Evolutionary conservation across 2,888 invertebrate species (phyloP).

Genomic region (Meiosimyza decipiens): DNA sequence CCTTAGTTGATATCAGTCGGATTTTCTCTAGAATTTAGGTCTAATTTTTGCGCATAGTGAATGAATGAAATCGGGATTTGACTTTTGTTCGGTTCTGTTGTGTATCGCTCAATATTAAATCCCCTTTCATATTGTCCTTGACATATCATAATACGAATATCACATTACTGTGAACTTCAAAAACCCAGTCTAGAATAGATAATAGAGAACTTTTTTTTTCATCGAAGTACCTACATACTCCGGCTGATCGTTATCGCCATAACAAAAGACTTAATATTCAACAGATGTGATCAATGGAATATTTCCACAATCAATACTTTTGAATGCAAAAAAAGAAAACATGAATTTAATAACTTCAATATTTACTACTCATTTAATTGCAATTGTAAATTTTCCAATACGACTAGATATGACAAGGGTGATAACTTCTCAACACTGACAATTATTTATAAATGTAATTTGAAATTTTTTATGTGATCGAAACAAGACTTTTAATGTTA

Average conservation of each 20-base stretch:
- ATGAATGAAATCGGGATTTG: too few relatives aligned
- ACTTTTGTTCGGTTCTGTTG: too few relatives aligned
- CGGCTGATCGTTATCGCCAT: background rate
- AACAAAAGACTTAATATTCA: background rate
- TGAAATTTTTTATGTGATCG: conserved; percentile 21
- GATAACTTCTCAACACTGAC: conserved; percentile 24
- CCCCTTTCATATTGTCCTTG: too few relatives aligned
- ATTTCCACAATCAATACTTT: conserved; percentile 33
- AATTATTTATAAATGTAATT: conserved; percentile 1
- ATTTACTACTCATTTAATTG: conserved; percentile 1
- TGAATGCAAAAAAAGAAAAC: background rate
- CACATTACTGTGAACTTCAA: too few relatives aligned
- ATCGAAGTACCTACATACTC: too few relatives aligned
- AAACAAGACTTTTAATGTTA: conserved; percentile 10
- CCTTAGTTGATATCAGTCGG: too few relatives aligned
- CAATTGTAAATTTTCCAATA: background rate
- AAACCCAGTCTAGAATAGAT: too few relatives aligned
- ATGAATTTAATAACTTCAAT: background rate
- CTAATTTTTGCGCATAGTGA: too few relatives aligned
- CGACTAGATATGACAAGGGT: conserved; percentile 1
- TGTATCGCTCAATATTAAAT: too few relatives aligned
- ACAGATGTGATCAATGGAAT: conserved; percentile 33
- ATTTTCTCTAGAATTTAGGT: too few relatives aligned
- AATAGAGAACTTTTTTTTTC: too few relatives aligned
- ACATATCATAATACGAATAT: too few relatives aligned